phyloP scores from a whole-genome alignment of 2,113 vertebrate species.

The Erinaceus europaeus region DNA sequence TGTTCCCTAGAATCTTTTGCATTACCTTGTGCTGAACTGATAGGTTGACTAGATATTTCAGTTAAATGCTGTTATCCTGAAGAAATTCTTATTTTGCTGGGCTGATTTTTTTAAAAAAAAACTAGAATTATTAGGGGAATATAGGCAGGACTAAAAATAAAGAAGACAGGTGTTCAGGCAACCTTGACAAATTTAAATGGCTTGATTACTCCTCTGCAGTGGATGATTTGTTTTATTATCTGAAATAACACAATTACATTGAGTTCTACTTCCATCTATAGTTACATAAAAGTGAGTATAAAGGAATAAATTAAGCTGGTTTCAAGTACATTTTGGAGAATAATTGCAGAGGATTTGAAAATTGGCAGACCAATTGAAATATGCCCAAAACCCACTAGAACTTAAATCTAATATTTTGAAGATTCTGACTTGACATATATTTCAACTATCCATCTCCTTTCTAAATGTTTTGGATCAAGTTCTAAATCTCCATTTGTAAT shows the following conservation, averaged over 20 bases:
- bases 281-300: slow-evolving; percentile 68
- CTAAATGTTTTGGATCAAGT: slow-evolving; percentile 33
- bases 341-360: slow-evolving; percentile 69
- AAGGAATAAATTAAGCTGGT: slow-evolving; percentile 72
- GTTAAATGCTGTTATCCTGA: not conserved
- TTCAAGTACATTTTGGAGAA: slow-evolving; percentile 70
- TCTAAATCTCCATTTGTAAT: slow-evolving; percentile 50
- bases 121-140: slow-evolving; percentile 27
- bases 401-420: slow-evolving; percentile 59
- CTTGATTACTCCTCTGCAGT: slow-evolving; percentile 77
- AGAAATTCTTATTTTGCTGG: slow-evolving; percentile 52
- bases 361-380: slow-evolving; percentile 56
- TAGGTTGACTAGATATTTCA: not conserved
- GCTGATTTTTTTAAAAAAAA: not conserved
- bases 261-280: slow-evolving; percentile 65
- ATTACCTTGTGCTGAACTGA: not conserved
- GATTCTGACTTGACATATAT: slow-evolving; percentile 45
- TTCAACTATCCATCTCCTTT: slow-evolving; percentile 43
- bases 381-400: slow-evolving; percentile 52
- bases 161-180: slow-evolving; percentile 70
- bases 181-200: slow-evolving; percentile 70
- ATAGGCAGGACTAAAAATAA: slow-evolving; percentile 58
- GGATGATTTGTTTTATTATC: slow-evolving; percentile 77
- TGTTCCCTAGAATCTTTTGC: not conserved
- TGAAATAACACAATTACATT: slow-evolving; percentile 76